Evolutionary conservation across 1,140 invertebrate species (phyloP).

Genomic region (Aphidius gifuensis): DNA sequence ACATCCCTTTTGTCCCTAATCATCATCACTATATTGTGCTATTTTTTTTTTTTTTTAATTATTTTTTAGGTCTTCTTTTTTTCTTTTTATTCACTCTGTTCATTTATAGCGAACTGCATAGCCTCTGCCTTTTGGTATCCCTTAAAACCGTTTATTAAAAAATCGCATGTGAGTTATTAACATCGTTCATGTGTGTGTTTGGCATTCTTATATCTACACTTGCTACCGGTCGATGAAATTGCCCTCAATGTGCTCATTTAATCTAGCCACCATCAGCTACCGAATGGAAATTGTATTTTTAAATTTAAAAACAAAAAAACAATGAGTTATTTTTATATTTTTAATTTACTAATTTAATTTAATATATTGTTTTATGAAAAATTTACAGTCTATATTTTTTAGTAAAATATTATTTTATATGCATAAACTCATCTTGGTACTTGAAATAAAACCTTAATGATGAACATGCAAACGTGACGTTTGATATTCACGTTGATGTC

Average conservation of each 20-base stretch:
- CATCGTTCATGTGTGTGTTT: conserved; percentile 31
- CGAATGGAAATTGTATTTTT: neutral
- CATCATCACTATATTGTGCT: conserved; percentile 31
- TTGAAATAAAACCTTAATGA: too few species aligned
- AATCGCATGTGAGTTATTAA: conserved; percentile 49
- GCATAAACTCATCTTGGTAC: too few species aligned
- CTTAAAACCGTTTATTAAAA: conserved; percentile 51
- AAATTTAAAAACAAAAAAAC: neutral
- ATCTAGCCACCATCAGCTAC: conserved; percentile 1
- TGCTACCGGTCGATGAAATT: conserved; percentile 1
- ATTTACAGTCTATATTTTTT: conserved; percentile 6
- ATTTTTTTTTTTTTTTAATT: conserved; percentile 34
- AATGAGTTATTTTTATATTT: neutral
- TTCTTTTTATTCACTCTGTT: neutral
- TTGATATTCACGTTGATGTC: conserved; percentile 3
- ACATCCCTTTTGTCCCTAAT: neutral
- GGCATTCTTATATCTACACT: neutral
- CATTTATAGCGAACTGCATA: neutral
- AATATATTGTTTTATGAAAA: neutral
- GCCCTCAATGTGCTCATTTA: neutral
- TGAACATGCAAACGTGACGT: too few species aligned
- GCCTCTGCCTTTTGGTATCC: conserved; percentile 12
- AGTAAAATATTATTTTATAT: neutral
- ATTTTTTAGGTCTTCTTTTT: neutral
- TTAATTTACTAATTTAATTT: conserved; percentile 14